Evolutionary conservation across 2,797 vertebrate genomes (phyloP).

Genomic region (Karalla daura): DNA sequence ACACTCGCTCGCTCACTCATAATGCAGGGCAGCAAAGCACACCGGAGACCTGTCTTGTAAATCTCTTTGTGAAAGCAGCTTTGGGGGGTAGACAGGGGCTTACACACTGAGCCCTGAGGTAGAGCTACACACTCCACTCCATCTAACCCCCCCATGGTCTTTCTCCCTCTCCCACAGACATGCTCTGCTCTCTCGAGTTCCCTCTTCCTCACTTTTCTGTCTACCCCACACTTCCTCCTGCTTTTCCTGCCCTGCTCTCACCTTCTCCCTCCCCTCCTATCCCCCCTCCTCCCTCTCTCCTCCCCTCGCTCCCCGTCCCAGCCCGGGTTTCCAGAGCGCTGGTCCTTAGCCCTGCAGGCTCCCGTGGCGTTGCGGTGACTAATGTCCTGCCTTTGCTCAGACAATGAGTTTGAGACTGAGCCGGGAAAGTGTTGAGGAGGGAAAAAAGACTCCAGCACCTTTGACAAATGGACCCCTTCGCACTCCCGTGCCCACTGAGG

Average conservation of each 20-base stretch:
- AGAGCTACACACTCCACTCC: conserved; percentile 77
- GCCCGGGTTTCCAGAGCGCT: conserved; percentile 64
- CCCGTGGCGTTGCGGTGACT: conserved; percentile 91
- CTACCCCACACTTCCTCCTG: conserved; percentile 63
- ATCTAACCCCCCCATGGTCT: conserved; percentile 65
- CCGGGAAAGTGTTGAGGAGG: conserved; percentile 90
- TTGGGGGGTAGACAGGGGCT: conserved; percentile 85
- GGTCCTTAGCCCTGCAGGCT: conserved; percentile 87
- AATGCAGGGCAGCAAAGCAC: conserved; percentile 79
- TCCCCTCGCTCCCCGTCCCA: conserved; percentile 59
- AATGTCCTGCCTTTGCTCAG: conserved; percentile 92
- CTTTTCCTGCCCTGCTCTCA: conserved; percentile 63
- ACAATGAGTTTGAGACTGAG: conserved; percentile 94
- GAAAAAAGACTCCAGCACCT: conserved; percentile 87
- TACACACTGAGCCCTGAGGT: conserved; percentile 83
- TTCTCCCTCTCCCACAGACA: conserved; percentile 77
- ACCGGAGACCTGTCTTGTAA: conserved; percentile 86
- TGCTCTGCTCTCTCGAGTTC: conserved; percentile 48
- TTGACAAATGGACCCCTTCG: conserved; percentile 93
- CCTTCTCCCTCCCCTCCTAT: conserved; percentile 61
- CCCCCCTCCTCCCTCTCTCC: conserved; percentile 24
- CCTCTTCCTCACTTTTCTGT: conserved; percentile 61
- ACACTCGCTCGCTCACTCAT: conserved; percentile 59
- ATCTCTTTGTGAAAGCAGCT: conserved; percentile 88
- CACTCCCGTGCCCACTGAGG: conserved; percentile 70